Evolutionary conservation across 2,888 invertebrate species (phyloP), one percentile per base, ranked within the genome.

Genomic region (Chrysina gloriosa): DNA sequence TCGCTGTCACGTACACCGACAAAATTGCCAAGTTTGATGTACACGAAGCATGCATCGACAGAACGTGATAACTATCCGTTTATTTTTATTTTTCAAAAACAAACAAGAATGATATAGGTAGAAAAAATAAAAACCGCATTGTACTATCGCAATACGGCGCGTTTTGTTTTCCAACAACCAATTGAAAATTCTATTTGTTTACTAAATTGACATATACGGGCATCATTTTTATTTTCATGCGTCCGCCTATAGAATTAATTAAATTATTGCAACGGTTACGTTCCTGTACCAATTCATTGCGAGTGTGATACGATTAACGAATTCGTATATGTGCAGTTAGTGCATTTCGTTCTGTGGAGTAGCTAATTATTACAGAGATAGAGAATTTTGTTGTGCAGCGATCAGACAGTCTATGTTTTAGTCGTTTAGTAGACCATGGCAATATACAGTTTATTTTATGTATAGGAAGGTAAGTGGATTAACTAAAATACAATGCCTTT

Each of bases 171-270:
- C 36, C 5, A 39, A 36, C 14, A 16, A 19, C 42, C 16, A 61
- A 61, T 61, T 27, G 58, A 42, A 61, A 61, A 61, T 61, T 61
- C 27, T 61, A 61, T 61, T 61, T 61, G 27, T 29, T 45, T 61
- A 61, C 58, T 61, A 45, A 61, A 45, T 61, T 61, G 58, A 61
- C 58, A 29, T 61, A 29, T 42, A 27, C 19, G 7, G 25, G 25
- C 23, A 11, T 39, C 14, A 58, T 42, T 58, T 58, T 61, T 61
- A 61, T 61, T 61, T 42, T 27, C 58, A 42, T 42, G 39, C 58
- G 58, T 25, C 29, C 19, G 14, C 42, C 58, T 27, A 45, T 61
- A 61, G 45, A 61, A 61, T 61, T 61, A 61, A 61, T 61, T 61
- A 61, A 61, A 61, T 61, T 61, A 61, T 45, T 61, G 45, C 39